These are phyloP conservation scores for Nycticebus coucang DNA, from an alignment of 2,113 vertebrate species.

Conservation along the genomic window DNA sequence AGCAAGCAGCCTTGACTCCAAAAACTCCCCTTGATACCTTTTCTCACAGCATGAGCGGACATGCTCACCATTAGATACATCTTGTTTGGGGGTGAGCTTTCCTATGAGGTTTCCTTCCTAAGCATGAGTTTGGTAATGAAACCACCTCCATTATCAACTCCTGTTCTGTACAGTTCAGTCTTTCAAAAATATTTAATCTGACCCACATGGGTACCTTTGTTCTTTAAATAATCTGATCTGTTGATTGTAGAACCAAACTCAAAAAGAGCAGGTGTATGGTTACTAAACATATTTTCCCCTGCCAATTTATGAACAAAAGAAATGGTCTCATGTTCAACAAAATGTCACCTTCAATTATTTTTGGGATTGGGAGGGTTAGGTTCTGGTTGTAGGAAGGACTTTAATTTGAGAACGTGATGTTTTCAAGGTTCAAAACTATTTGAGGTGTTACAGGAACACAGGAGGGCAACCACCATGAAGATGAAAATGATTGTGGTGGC, in stretches of 20 bases:
- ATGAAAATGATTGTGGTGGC: not conserved
- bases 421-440: not conserved
- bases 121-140: too few relatives aligned
- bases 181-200: not conserved
- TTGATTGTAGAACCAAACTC: constrained; percentile 49
- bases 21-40: not conserved
- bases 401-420: not conserved
- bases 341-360: not conserved
- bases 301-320: constrained; percentile 59
- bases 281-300: constrained; percentile 24
- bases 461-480: not conserved
- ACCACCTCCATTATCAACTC: not conserved
- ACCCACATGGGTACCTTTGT: not conserved
- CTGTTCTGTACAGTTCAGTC: not conserved
- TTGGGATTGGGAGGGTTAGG: not conserved
- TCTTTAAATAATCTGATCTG: constrained; percentile 53
- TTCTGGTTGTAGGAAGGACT: not conserved
- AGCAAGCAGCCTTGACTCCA: not conserved
- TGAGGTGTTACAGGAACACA: not conserved
- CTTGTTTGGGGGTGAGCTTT: not conserved
- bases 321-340: constrained; percentile 39
- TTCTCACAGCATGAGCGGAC: not conserved
- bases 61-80: too few relatives aligned
- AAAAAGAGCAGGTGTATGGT: constrained; percentile 39
- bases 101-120: too few relatives aligned